Evolutionary conservation across 2,797 vertebrate genomes (phyloP), one percentile per base, ranked within the genome.

Genomic region (Rhinella marina): DNA sequence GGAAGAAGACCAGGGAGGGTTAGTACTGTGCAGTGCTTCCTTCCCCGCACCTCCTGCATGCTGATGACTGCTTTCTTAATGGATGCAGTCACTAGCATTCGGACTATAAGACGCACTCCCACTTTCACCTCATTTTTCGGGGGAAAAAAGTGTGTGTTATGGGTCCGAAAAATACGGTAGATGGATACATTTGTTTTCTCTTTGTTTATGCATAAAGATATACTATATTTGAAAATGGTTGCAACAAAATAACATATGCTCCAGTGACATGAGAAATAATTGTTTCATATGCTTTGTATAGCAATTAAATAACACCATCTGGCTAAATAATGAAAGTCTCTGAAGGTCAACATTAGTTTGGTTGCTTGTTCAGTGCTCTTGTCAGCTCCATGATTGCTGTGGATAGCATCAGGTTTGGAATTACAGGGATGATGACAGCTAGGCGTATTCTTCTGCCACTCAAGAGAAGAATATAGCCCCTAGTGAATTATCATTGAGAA

Each of bases 271-370:
- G 75, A 52, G 73, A 85, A 64, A 85, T 85, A 85, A 85, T 85
- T 85, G 84, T 64, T 76, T 85, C 84, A 78, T 64, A 85, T 85
- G 84, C 57, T 85, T 85, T 85, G 59, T 85, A 85, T 77, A 62
- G 83, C 57, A 85, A 78, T 85, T 77, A 85, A 78, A 85, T 85
- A 77, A 50, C 73, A 77, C 73, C 84, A 85, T 85, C 84, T 85
- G 84, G 83, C 23, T 19, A 77, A 66, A 41, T 78, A 77, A 85
- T 85, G 73, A 32, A 85, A 85, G 61, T 48, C 73, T 85, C 72
- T 85, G 73, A 85, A 85, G 75, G 73, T 25, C 72, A 50, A 29
- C 41, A 29, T 85, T 77, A 61, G 72, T 78, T 77, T 77, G 57
- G 73, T 85, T 85, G 76, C 72, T 25, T 75, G 76, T 77, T 77